These are phyloP conservation scores for Pygoscelis adeliae DNA, from an alignment of 2,113 vertebrate species.

Conservation along the genomic window DNA sequence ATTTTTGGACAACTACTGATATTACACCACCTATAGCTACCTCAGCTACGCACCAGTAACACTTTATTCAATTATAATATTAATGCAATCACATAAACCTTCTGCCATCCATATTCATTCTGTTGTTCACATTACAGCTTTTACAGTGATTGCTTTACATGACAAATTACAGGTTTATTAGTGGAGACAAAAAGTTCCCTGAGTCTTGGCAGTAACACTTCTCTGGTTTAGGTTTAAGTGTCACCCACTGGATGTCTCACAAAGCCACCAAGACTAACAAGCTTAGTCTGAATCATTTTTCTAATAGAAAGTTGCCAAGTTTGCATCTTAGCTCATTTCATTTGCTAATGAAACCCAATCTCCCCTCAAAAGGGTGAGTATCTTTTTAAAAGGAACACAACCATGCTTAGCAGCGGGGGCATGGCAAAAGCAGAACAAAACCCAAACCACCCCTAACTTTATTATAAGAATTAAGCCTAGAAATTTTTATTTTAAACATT, in stretches of 20 bases:
- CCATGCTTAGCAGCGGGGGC: neutral
- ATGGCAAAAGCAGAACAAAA: neutral
- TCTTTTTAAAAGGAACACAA: neutral
- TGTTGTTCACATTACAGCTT: neutral
- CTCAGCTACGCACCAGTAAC: neutral
- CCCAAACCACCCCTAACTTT: neutral
- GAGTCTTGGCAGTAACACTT: neutral
- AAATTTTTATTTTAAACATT: neutral
- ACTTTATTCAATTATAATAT: neutral
- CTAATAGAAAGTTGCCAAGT: neutral
- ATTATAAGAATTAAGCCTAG: neutral
- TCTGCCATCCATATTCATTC: neutral
- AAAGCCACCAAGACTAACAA: neutral
- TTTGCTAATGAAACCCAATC: constrained; percentile 19
- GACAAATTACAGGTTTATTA: constrained; percentile 37
- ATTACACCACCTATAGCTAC: neutral
- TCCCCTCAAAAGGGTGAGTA: neutral
- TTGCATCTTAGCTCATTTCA: constrained; percentile 2
- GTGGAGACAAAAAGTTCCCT: neutral
- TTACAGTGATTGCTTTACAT: neutral
- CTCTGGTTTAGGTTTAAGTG: neutral
- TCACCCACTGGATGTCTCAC: neutral
- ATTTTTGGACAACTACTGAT: neutral
- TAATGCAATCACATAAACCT: neutral
- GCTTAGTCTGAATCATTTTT: neutral